Evolutionary conservation across 2,797 vertebrate genomes (phyloP).

Genomic region (Harpagifer antarcticus): DNA sequence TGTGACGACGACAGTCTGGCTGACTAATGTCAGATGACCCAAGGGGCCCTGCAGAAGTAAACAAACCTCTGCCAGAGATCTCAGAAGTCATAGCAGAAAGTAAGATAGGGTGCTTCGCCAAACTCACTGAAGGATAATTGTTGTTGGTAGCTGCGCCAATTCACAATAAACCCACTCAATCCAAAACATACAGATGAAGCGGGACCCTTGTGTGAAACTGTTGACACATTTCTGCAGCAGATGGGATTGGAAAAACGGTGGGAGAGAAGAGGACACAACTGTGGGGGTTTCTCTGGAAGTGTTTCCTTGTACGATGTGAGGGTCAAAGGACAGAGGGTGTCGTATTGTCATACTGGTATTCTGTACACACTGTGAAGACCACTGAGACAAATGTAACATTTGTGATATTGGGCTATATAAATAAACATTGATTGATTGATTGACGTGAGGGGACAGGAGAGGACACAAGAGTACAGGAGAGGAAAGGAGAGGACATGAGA

Average conservation of each 20-base stretch:
- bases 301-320: too few species aligned
- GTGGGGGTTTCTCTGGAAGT: too few species aligned
- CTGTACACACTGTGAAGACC: too few species aligned
- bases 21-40: constrained; percentile 54
- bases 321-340: too few species aligned
- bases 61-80: constrained; percentile 60
- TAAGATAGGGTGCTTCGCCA: constrained; percentile 32
- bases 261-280: neutral
- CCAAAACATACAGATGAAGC: constrained; percentile 44
- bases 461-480: neutral
- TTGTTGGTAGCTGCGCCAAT: constrained; percentile 29
- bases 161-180: constrained; percentile 23
- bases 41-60: constrained; percentile 47
- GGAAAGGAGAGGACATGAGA: too few species aligned
- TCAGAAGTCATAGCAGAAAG: constrained; percentile 39
- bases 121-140: constrained; percentile 33
- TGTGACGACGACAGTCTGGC: constrained; percentile 25
- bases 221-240: constrained; percentile 2
- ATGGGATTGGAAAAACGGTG: neutral
- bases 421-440: too few species aligned
- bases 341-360: too few species aligned
- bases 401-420: too few species aligned
- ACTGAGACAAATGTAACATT: too few species aligned
- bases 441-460: neutral
- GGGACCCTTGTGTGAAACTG: neutral